Base-by-base conservation (phyloP, 2,113 vertebrate species). In the Colaptes auratus region DNA sequence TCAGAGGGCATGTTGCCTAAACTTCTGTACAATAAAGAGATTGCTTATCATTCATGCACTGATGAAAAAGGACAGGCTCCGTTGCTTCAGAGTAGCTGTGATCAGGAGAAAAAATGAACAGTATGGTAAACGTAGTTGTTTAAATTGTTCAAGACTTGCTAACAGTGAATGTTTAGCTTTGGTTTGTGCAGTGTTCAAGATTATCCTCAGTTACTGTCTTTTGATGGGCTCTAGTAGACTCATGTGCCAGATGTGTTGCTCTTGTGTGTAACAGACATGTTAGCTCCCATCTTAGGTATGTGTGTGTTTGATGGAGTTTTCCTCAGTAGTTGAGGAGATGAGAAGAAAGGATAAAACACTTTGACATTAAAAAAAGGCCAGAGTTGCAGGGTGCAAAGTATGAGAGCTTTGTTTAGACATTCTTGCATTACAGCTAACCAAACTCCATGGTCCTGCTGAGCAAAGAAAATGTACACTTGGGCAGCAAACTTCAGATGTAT, bases 51-150 rank as follows among this genome's bases (percentile, higher is more conserved):
- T 61, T 84, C 44, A 12, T 64, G 55, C 12, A 9, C 73, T 65
- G 58, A 70, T 89, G 65, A n/a, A 61, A 86, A 90, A 92, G 86
- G 90, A 69, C 76, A 91, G 36, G 46, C 79, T 86, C 52, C 23
- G 64, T 66, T 52, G 77, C 75, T 67, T 60, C 44, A 36, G 61
- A 44, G 24, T 44, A 75, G 39, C 35, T 80, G 16, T 67, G 60
- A 39, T 14, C 36, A 76, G 36, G 59, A 30, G 55, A 36, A 48
- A 82, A 92, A 72, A 39, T 19, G 0, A 82, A 20, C 19, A 42
- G 23, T 25, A 11, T 72, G 36, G 67, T 75, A 50, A 85, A 86
- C 25, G 15, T 35, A 35, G 23, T 25, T 75, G 58, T 60, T 70
- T 55, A 31, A 76, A 74, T 44, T 0, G 2, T 21, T 60, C 76